These are phyloP conservation scores for Rosalia funebris DNA, from an alignment of 2,888 invertebrate species.

Conservation along the genomic window DNA sequence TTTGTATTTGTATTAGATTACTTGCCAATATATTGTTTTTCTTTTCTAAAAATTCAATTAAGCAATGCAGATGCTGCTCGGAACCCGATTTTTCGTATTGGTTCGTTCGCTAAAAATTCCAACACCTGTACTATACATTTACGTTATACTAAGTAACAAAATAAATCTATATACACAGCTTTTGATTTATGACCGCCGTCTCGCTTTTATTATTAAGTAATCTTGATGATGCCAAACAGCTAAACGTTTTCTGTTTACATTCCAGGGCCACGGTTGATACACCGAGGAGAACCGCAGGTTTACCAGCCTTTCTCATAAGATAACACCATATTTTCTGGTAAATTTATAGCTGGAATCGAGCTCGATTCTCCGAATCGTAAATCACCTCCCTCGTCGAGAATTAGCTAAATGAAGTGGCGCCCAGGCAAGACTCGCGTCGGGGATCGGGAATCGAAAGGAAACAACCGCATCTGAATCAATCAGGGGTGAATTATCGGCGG, in stretches of 20 bases:
- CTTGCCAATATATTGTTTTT: no score
- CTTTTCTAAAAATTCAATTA: no score
- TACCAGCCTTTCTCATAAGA: background rate
- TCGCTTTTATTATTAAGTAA: no score
- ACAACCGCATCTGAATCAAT: background rate
- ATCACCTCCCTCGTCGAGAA: background rate
- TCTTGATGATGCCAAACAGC: no score
- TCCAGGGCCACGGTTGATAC: background rate
- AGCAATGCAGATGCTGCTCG: no score
- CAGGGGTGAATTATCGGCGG: background rate
- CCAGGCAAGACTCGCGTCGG: background rate
- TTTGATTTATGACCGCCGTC: no score
- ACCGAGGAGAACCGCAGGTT: background rate
- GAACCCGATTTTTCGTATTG: no score
- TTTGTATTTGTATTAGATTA: no score
- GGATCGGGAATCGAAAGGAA: background rate
- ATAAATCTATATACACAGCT: no score
- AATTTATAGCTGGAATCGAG: background rate
- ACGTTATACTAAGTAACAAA: no score
- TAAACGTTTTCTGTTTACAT: background rate
- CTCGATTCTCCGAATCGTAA: background rate
- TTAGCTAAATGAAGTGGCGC: background rate
- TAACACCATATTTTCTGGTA: slow-evolving; percentile 6
- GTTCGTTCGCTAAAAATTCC: no score
- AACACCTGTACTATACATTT: no score